phyloP scores from a whole-genome alignment of 1,140 invertebrate genomes.

The Drosophila truncata region DNA sequence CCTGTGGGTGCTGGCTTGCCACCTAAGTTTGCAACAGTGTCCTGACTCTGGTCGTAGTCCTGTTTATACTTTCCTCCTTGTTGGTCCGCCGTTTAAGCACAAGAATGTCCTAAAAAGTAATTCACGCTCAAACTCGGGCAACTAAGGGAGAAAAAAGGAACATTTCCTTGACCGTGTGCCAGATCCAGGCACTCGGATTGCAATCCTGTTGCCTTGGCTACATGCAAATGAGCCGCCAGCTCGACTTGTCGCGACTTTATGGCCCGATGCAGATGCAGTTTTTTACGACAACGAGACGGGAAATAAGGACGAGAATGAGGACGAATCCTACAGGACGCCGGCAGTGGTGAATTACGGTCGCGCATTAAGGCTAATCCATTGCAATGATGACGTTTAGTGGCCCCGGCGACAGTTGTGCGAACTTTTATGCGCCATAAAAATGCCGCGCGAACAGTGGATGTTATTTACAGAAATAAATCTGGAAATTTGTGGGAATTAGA shows the following conservation, averaged over 20 bases:
- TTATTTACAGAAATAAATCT: neutral
- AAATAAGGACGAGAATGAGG: slow-evolving; percentile 3
- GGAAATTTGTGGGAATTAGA: neutral
- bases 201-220: slow-evolving; percentile 11
- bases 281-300: slow-evolving; percentile 24
- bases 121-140: slow-evolving; percentile 19
- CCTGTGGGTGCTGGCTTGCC: slow-evolving; percentile 22
- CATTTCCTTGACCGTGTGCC: slow-evolving; percentile 53
- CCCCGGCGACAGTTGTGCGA: slow-evolving; percentile 68
- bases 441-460: slow-evolving; percentile 3
- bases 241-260: slow-evolving; percentile 53
- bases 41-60: neutral
- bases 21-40: slow-evolving; percentile 17
- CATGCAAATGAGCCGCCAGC: slow-evolving; percentile 70
- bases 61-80: slow-evolving; percentile 20
- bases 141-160: neutral
- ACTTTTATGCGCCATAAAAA: slow-evolving; percentile 74
- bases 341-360: slow-evolving; percentile 61
- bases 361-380: slow-evolving; percentile 71
- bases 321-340: neutral
- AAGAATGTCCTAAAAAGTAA: slow-evolving; percentile 38
- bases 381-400: slow-evolving; percentile 78
- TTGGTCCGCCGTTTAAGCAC: slow-evolving; percentile 34
- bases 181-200: slow-evolving; percentile 29
- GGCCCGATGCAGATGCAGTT: slow-evolving; percentile 67